These are phyloP conservation scores for Dichetophora obliterata DNA, from an alignment of 2,888 invertebrate genomes.

Conservation along the genomic window DNA sequence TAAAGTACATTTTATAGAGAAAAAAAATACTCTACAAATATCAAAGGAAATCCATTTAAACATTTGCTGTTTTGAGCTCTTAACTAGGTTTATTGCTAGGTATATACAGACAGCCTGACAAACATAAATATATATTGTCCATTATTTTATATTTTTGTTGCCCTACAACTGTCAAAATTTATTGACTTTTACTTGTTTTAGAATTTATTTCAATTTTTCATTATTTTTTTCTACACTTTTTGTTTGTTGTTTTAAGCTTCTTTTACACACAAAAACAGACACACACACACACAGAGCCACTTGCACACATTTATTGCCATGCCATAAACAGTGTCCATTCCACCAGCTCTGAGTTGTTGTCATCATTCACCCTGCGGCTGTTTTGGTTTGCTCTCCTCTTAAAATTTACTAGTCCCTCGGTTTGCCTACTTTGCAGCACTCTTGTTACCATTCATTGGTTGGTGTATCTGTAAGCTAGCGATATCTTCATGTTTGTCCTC, in stretches of 20 bases:
- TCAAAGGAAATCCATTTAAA: not conserved
- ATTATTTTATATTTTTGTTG: not conserved
- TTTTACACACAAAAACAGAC: not conserved
- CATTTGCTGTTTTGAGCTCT: not conserved
- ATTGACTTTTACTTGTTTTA: constrained; percentile 30
- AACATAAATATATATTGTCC: not conserved
- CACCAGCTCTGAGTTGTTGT: not conserved
- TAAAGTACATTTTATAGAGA: no score
- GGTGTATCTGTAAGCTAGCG: not conserved
- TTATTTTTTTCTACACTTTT: not conserved
- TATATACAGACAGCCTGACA: no score
- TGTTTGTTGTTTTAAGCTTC: not conserved
- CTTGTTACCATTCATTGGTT: not conserved
- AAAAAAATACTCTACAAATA: no score
- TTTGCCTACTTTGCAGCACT: not conserved
- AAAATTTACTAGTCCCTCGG: not conserved
- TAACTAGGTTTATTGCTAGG: not conserved
- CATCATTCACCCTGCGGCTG: not conserved
- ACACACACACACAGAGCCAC: constrained; percentile 5
- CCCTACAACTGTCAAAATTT: constrained; percentile 25
- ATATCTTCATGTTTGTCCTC: not conserved
- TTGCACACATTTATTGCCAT: not conserved
- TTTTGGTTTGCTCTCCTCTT: not conserved
- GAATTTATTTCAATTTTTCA: constrained; percentile 1
- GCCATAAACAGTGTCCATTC: not conserved